Evolutionary conservation across 2,113 vertebrate species (phyloP), one percentile per base, ranked within the genome.

Genomic region (Anhinga rufa): DNA sequence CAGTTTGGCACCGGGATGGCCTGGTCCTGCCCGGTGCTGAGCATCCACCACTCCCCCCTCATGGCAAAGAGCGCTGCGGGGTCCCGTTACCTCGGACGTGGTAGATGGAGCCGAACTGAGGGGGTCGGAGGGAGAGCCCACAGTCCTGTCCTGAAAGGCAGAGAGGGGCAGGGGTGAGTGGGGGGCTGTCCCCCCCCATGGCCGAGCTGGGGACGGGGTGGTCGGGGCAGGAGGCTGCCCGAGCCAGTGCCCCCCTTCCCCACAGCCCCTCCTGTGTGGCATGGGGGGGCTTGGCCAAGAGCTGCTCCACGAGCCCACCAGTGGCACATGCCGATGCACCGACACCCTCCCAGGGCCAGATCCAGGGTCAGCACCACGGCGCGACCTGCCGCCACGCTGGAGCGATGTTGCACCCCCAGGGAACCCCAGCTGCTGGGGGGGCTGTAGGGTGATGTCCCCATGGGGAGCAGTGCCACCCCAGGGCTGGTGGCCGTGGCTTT

Each of bases 71-170:
- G 42, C 2, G 5, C 55, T 31, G 44, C 0, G 2, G 80, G 58
- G 70, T 60, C 65, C 40, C 4, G 0, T 96, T 97, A 99, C 99
- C 99, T 98, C 98, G 98, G 58, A 99, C 97, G 6, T 99, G 99
- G 95, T 99, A 98, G 75, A 95, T 88, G 60, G 92, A 96, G 11
- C 98, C 98, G 7, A 99, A 99, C 46, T 98, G 92, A 60, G 98
- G 98, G 58, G 81, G 82, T 0, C 83, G 24, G 22, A 60, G 96
- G 40, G 98, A 79, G 12, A 95, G 32, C 64, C 95, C 98, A 64
- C 77, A 29, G 22, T 98, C 96, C 74, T 84, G 52, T 58, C 86
- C 98, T 98, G 88, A 12, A 97, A 96, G 57, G 54, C 40, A 94
- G 75, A 95, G 48, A 34, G 52, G 18, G 29, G 42, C 26, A 38